Base-by-base conservation (phyloP, 2,888 invertebrate species). In the Pomacea canaliculata region DNA sequence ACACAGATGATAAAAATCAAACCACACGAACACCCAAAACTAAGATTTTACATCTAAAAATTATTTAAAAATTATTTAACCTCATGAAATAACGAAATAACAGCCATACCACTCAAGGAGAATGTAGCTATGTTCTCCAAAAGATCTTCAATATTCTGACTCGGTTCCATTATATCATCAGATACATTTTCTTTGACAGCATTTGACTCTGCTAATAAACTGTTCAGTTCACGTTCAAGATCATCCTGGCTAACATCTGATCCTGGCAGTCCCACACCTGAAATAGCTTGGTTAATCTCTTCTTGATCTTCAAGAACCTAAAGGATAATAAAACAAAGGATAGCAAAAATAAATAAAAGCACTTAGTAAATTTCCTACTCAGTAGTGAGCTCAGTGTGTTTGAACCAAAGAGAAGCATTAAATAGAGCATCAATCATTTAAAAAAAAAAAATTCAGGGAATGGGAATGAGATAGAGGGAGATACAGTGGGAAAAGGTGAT, bases 271-370 rank as follows among this genome's bases (percentile, higher is more conserved):
- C 23, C 19, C 75, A 71, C 77, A 10, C 56, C 46, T n/a, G 77
- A 71, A 19, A 80, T n/a, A 4, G 73, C 59, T 56, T 75, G 70
- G 49, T 71, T 80, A 19, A 81, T 73, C 63, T 81, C 81, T 27
- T 79, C 79, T 73, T 78, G 77, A n/a, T 79, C 76, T 75, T 71
- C 79, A 18, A 81, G 65, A 0, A 78, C 79, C 81, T 81, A 65
- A 12, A 62, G 10, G 8, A 27, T 27, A 68, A 62, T 13, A 46
- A 63, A 51, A 63, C 48, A 71, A 66, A 51, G 63, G 27, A 63
- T 16, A 19, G n/a, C 12, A 23, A 9, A 27, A 18, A 1, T 60
- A 49, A 49, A 63, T 18, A 73, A 13, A 13, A 56, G 37, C 37
- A 37, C 37, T 37, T 56, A 56, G 51, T 16, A 72, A 3, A 7